phyloP scores from a whole-genome alignment of 2,888 invertebrate species.

The Furcula furcula region DNA sequence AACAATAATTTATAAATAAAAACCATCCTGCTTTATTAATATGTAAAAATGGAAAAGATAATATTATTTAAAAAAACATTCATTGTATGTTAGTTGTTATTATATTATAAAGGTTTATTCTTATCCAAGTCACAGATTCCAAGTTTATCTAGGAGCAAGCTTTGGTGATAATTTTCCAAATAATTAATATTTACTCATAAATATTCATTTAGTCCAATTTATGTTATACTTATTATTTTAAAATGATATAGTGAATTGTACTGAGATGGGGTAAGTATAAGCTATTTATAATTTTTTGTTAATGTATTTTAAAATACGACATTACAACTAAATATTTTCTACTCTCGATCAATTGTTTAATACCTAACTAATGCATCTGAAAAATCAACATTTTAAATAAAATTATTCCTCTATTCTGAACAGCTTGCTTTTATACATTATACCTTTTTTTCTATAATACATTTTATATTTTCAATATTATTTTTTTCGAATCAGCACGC shows the following conservation, averaged over 20 bases:
- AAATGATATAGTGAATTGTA: conserved; percentile 35
- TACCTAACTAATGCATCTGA: conserved; percentile 30
- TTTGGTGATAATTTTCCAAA: neutral
- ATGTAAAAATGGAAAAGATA: neutral
- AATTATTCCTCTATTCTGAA: conserved; percentile 29
- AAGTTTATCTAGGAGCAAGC: neutral
- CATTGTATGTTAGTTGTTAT: neutral
- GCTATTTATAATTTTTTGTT: conserved; percentile 27
- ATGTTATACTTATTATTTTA: neutral
- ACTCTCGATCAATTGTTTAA: conserved; percentile 20
- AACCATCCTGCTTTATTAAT: neutral
- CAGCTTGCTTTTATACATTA: conserved; percentile 37
- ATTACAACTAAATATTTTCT: conserved; percentile 30
- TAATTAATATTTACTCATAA: neutral
- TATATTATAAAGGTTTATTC: no score
- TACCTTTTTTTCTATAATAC: conserved; percentile 32
- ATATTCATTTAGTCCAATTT: neutral
- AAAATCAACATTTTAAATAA: conserved; percentile 40
- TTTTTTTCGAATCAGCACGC: conserved; percentile 61
- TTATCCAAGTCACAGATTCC: neutral
- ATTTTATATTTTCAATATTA: conserved; percentile 34
- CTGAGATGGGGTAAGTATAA: conserved; percentile 28
- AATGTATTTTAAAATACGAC: conserved; percentile 30
- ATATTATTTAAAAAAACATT: neutral
- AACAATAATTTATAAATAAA: no score